These are phyloP conservation scores for Chelon auratus DNA, from an alignment of 2,797 vertebrate genomes.

Conservation along the genomic window DNA sequence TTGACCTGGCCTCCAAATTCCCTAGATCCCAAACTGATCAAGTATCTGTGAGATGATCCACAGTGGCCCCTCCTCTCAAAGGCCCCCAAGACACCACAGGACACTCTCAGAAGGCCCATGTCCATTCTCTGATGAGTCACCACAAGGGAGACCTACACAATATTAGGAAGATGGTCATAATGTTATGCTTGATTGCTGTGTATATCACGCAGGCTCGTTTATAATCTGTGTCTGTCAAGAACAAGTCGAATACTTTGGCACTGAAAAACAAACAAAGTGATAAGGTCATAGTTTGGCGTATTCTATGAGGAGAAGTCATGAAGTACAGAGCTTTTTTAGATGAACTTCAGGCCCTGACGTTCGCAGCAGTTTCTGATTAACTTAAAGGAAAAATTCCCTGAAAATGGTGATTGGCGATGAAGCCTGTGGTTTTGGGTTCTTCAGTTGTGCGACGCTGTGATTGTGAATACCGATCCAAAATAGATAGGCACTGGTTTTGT, in stretches of 20 bases:
- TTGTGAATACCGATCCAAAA: slow-evolving; percentile 3
- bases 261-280: slow-evolving; percentile 38
- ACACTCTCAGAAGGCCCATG: no score
- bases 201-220: neutral
- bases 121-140: no score
- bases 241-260: neutral
- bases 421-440: slow-evolving; percentile 41
- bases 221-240: neutral
- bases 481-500: neutral
- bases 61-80: no score
- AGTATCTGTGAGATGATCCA: no score
- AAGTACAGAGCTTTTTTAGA: slow-evolving; percentile 61
- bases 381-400: slow-evolving; percentile 32
- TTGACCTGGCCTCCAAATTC: no score
- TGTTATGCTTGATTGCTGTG: no score
- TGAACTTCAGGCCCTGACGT: slow-evolving; percentile 44
- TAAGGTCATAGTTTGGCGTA: slow-evolving; percentile 70
- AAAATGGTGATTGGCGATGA: slow-evolving; percentile 37
- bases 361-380: slow-evolving; percentile 69
- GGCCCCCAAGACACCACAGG: no score
- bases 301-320: slow-evolving; percentile 47
- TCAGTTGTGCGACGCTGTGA: slow-evolving; percentile 32
- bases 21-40: no score
- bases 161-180: no score
- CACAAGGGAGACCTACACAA: no score